Evolutionary conservation across 2,113 vertebrate species (phyloP), one percentile per base, ranked within the genome.

Genomic region (Myanophis thanlyinensis): DNA sequence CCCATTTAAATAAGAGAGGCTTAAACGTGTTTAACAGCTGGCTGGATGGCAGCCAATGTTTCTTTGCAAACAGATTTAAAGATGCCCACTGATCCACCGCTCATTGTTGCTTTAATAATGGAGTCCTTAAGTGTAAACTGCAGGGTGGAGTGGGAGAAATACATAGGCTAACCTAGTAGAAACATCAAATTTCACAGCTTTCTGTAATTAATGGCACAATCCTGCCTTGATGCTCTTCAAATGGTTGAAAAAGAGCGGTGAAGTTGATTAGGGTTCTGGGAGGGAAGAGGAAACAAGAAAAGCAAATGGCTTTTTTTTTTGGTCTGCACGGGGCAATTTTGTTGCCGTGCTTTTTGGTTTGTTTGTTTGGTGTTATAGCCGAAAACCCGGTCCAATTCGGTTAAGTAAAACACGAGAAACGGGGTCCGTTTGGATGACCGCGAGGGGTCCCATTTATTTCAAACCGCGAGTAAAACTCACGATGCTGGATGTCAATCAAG

Each of bases 1-100:
- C 30, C 80, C 80, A 86, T 93, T 93, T 92, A 92, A 92, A 92
- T 92, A 92, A 92, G 87, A 47, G 87, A 73, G 88, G 91, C 87
- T 92, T 93, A 93, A 49, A 9, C 54, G 22, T 67, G 46, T 90
- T 90, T 86, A 93, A 54, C 92, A 90, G 80, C 54, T 30, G 10
- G 30, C 25, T 90, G 92, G 92, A 86, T 62, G 25, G 80, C 88
- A 62, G 88, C 92, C 92, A 88, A 80, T 27, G 88, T 22, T 30
- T n/a, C 40, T n/a, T 59, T 92, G 62, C 73, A 92, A 92, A 85
- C 49, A 88, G 85, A 87, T 92, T 91, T 94, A 91, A 84, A 85
- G 91, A 91, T 91, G 30, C 88, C 80, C 35, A 54, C 35, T 35
- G 53, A 62, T 48, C 89, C 80, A 92, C 62, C 22, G 1, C 5